Base-by-base conservation (phyloP, 2,888 invertebrate species). In the Amphipyra berbera region DNA sequence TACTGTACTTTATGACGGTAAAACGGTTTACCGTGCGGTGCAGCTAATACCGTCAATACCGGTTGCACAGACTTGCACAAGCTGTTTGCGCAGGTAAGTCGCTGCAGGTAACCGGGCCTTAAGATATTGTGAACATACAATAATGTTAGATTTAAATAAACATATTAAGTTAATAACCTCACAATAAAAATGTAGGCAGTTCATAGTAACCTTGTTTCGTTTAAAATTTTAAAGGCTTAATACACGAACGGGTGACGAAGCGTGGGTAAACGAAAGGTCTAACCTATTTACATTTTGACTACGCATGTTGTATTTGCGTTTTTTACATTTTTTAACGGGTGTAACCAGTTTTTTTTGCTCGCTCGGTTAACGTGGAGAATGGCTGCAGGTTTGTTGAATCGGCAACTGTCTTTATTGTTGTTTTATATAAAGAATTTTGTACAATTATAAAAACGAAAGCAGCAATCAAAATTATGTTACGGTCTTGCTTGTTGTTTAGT, bases 281-380 rank as follows among this genome's bases (percentile, higher is more conserved):
- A 21, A 53, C 72, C 57, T 74, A 86, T 87, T 87, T 84, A 84
- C 84, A 87, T 88, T 85, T 85, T 76, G 73, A 74, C 73, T 79
- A 78, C 79, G 78, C 78, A 57, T 70, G 73, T 78, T 62, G 54
- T 77, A 54, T 81, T 84, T 64, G 47, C 44, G 48, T 53, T 71
- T 70, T 77, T 85, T 83, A 78, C 74, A 85, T 84, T 87, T 84
- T 86, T 88, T 79, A 82, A 76, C 70, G 75, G 68, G 74, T 68
- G 48, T 45, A 53, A 44, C 37, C 61, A 42, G 37, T 37, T 41
- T 64, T 48, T 53, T 73, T 55, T 47, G 54, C 15, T 45, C 27
- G 27, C 48, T 61, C 41, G 14, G 66, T 68, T 61, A 57, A 38
- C 57, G 50, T 45, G 61, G 45, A 50, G 2, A 66, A 76, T 48